Conservation (phyloP, 2,113 vertebrate genomes). For the Erythrocebus patas region DNA sequence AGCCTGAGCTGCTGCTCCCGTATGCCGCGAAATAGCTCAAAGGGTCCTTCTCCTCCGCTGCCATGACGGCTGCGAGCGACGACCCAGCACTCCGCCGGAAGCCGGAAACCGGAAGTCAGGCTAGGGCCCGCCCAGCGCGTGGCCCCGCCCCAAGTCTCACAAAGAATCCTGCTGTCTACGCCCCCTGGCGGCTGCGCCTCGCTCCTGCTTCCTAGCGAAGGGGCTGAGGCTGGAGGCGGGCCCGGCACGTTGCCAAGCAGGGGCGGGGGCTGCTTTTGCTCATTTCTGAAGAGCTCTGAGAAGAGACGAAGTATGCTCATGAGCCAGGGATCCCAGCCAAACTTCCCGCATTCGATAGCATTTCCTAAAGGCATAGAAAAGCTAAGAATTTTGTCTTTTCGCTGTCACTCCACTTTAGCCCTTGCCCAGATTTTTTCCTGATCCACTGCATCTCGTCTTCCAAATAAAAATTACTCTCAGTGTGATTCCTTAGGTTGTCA, state of each 20-base stretch:
- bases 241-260: rapidly evolving
- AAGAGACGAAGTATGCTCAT: not conserved
- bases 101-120: conserved; percentile 60
- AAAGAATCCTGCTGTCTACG: rapidly evolving
- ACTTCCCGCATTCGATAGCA: not conserved
- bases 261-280: not conserved
- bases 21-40: conserved; percentile 93
- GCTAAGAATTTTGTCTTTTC: not conserved
- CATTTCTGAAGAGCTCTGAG: not conserved
- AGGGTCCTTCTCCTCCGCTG: conserved; percentile 87
- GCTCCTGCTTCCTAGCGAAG: rapidly evolving
- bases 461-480: not conserved
- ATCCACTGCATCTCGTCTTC: not conserved
- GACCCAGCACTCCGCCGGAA: not conserved
- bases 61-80: conserved; percentile 79
- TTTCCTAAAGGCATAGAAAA: not conserved
- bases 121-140: not conserved
- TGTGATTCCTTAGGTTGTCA: not conserved
- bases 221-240: not conserved
- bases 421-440: not conserved
- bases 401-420: not conserved
- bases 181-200: not conserved
- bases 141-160: not conserved
- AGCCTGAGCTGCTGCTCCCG: conserved; percentile 80
- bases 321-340: not conserved